Base-by-base conservation (phyloP, 2,888 invertebrate genomes). In the Pheosia gnoma region DNA sequence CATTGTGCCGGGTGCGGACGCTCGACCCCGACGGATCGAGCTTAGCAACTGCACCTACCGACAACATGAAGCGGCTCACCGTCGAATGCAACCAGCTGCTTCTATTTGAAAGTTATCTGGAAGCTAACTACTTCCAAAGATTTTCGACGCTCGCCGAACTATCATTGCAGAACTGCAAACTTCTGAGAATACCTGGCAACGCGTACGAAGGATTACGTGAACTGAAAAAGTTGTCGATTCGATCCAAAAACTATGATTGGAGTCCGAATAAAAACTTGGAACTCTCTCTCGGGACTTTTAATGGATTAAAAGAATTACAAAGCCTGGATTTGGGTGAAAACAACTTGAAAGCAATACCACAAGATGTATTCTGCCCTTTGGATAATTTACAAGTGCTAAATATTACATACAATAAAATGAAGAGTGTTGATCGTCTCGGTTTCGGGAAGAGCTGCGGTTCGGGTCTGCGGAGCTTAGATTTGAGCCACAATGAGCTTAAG, bases 231-330 rank as follows among this genome's bases (percentile, higher is more conserved):
- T 94, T 98, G 65, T 95, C 96, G 58, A 94, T 98, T 65, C 95
- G 96, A 82, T 97, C 97, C 52, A 95, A 95, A 87, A 98, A 98
- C 89, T 94, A 95, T 60, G 96, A 97, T 65, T 98, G 98, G 97
- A 95, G 95, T 67, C 94, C 95, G 59, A 95, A 94, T 67, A 96
- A 96, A 86, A 95, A 95, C 77, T 94, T 98, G 77, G 97, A 97
- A 81, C 93, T 98, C 73, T 94, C 95, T 9, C 93, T 95, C 54
- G 95, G 95, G 78, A 96, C 96, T 79, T 95, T 98, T 76, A 95
- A 95, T 77, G 97, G 97, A 56, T 93, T 98, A 66, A 95, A 96
- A 72, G 97, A 97, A 84, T 91, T 98, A 61, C 96, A 96, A 82
- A 94, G 94, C 58, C 92, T 98, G 61, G 96, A 98, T 86, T 90